phyloP scores from a whole-genome alignment of 1,140 invertebrate genomes.

The Leguminivora glycinivorella region DNA sequence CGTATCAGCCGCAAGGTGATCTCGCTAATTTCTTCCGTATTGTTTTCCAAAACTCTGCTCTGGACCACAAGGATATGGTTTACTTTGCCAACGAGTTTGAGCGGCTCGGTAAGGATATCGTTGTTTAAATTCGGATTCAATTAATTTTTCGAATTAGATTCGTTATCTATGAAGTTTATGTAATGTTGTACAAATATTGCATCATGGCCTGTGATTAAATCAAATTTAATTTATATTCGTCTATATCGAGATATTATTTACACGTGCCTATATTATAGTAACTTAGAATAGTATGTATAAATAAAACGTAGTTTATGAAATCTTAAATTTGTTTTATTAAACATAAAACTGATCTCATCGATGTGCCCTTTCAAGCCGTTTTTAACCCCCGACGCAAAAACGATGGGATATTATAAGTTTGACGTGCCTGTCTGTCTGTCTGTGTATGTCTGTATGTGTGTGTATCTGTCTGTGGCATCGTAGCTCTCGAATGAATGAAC shows the following conservation, averaged over 20 bases:
- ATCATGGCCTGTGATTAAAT: constrained; percentile 52
- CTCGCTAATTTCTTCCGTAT: constrained; percentile 96
- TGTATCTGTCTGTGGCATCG: too few species aligned
- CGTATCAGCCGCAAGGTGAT: constrained; percentile 91
- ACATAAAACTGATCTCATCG: not conserved
- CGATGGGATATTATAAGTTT: too few species aligned
- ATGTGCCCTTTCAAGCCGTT: too few species aligned
- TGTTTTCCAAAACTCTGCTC: constrained; percentile 93
- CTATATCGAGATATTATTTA: constrained; percentile 25
- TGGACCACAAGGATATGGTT: constrained; percentile 89
- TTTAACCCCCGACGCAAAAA: too few species aligned
- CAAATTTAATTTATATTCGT: constrained; percentile 44
- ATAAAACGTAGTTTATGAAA: constrained; percentile 8
- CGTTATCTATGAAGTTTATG: constrained; percentile 34
- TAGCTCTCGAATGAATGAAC: too few species aligned
- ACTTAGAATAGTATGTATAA: constrained; percentile 13
- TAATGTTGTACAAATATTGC: constrained; percentile 39
- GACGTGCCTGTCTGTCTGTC: too few species aligned
- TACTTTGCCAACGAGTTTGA: constrained; percentile 94
- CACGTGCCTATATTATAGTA: not conserved
- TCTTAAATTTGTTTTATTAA: not conserved
- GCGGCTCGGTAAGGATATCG: constrained; percentile 83
- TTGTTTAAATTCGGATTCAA: constrained; percentile 48
- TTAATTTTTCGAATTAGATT: constrained; percentile 10
- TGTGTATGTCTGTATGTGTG: too few species aligned